phyloP scores from a whole-genome alignment of 2,888 invertebrate species.

The Argyra leucocephala region DNA sequence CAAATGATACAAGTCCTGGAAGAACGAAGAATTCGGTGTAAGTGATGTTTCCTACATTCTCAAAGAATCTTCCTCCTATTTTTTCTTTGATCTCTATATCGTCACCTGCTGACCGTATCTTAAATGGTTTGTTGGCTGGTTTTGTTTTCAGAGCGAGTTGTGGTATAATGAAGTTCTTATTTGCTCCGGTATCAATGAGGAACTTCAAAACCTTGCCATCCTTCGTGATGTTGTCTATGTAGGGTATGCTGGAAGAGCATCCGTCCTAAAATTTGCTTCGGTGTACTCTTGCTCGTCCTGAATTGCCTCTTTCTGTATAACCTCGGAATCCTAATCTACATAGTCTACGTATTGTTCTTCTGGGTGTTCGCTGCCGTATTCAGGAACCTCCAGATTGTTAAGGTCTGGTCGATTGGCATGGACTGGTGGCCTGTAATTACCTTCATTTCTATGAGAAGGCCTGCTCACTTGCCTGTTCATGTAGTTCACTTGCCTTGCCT shows the following conservation, averaged over 20 bases:
- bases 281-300: too few species aligned
- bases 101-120: slow-evolving; percentile 10
- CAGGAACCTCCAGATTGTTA: not conserved
- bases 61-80: slow-evolving; percentile 13
- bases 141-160: too few species aligned
- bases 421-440: slow-evolving; percentile 9
- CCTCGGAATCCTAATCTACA: too few species aligned
- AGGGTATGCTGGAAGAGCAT: slow-evolving; percentile 19
- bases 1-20: slow-evolving; percentile 14
- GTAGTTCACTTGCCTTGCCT: slow-evolving; percentile 15
- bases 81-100: too few species aligned
- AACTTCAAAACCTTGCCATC: too few species aligned
- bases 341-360: slow-evolving; percentile 13
- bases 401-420: not conserved
- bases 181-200: too few species aligned
- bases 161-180: too few species aligned
- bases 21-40: slow-evolving; percentile 17
- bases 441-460: too few species aligned
- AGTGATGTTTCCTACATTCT: slow-evolving; percentile 14
- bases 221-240: slow-evolving; percentile 19
- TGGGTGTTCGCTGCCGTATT: not conserved
- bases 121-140: not conserved
- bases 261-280: slow-evolving; percentile 18
- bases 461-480: too few species aligned
- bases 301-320: too few species aligned